Conservation (phyloP, 2,797 vertebrate genomes). For the Macropus fuliginosus region DNA sequence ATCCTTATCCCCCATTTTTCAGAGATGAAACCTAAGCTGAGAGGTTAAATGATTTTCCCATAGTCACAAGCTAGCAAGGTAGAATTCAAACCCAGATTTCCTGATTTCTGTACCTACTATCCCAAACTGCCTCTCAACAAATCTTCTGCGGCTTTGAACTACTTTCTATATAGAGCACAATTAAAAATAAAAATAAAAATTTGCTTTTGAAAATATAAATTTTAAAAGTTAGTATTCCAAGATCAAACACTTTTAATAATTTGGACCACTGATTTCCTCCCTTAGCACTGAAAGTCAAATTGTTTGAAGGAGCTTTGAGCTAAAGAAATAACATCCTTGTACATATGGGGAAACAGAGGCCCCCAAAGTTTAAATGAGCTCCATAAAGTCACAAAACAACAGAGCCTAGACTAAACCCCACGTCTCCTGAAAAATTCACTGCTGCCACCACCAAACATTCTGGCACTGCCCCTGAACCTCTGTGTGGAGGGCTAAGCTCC, state of each 20-base stretch:
- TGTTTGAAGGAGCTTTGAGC: not conserved
- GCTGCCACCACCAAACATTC: too few species aligned
- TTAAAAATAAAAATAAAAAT: not conserved
- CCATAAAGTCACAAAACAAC: not conserved
- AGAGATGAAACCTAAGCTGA: not conserved
- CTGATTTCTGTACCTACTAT: not conserved
- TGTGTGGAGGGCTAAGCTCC: not conserved
- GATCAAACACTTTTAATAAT: not conserved
- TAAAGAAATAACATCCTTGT: not conserved
- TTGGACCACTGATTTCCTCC: not conserved
- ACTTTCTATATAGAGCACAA: accelerated
- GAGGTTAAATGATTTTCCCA: not conserved
- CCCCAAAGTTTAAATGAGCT: not conserved
- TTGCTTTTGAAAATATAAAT: not conserved
- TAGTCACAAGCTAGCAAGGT: not conserved
- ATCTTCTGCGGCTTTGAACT: not conserved
- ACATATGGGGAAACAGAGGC: not conserved
- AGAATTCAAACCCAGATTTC: not conserved
- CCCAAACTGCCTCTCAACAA: accelerated
- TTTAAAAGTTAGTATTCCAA: not conserved
- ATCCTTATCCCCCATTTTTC: not conserved
- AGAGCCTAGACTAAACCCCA: not conserved
- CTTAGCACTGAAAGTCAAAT: not conserved
- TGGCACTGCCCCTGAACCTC: not conserved
- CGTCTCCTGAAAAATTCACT: not conserved